Percentiles rank a stretch among this genome's conserved stretches.
Evolutionary conservation across 2,797 vertebrate genomes (phyloP).

Genomic region (Sebastes nivosus): DNA sequence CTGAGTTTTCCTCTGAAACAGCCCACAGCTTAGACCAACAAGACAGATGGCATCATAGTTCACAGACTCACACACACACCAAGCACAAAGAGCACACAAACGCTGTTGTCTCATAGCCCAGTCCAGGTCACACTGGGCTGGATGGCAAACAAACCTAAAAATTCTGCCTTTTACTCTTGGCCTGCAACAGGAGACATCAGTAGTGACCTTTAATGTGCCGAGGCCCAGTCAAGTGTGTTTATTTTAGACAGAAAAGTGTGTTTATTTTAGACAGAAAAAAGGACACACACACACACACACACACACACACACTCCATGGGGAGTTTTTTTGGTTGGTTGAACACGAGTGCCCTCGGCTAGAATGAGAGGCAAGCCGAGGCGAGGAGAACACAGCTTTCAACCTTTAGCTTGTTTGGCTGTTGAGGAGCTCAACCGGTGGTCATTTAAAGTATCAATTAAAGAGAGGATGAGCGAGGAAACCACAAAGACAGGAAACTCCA

Average conservation of each 20-base stretch:
- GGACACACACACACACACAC: neutral
- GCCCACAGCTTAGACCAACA: neutral
- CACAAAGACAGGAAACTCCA: neutral
- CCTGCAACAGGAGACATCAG: constrained; percentile 32
- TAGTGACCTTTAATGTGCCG: constrained; percentile 45
- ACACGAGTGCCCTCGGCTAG: constrained; percentile 12
- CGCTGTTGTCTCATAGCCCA: neutral
- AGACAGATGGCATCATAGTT: constrained; percentile 13
- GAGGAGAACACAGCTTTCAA: neutral
- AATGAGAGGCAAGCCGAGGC: neutral
- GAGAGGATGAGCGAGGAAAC: neutral
- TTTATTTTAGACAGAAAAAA: neutral
- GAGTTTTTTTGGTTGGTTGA: constrained; percentile 24
- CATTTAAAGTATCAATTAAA: constrained; percentile 35
- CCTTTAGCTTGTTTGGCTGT: constrained; percentile 23
- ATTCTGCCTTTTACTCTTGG: neutral
- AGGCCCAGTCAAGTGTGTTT: constrained; percentile 29
- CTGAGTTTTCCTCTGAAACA: neutral
- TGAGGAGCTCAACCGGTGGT: neutral
- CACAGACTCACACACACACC: neutral
- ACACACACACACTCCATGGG: neutral
- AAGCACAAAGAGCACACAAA: neutral
- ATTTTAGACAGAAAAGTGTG: constrained; percentile 8
- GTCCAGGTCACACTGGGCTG: neutral
- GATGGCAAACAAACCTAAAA: neutral